Evolutionary conservation across 2,888 invertebrate genomes (phyloP), one percentile per base, ranked within the genome.

Genomic region (Tetanocera ferruginea): DNA sequence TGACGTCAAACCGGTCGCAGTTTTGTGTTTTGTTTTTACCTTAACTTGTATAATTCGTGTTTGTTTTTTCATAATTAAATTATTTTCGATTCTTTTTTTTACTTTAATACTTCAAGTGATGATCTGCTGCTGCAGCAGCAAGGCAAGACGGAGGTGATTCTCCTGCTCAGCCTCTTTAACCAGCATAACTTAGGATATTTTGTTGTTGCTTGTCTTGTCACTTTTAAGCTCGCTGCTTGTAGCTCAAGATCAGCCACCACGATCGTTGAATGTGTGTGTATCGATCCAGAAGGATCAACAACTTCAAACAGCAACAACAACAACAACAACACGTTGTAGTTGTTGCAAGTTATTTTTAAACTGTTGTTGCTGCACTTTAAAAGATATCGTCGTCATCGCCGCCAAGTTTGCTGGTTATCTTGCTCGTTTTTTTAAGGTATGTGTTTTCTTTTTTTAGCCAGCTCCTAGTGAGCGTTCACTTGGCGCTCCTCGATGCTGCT

Each of bases 281-380:
- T 64, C 66, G 60, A 52, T 43, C 25, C 66, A 49, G 34, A 52
- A 75, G 75, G 75, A 75, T 75, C 75, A 75, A 75, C 75, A 66
- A 52, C 66, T n/a, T 19, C 19, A 14, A n/a, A 11, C 34, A 34
- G n/a, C 66, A 3, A 66, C 37, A 66, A 28, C 60, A 60, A 60
- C 23, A 60, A 60, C 28, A 19, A 31, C 31, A 31, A 4, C 71
- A 72, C 31, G 25, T 60, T 23, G 43, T 28, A 31, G 34, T 66
- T 62, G 75, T 34, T 74, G 51, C n/a, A 43, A 14, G 60, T 37
- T 75, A 75, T 75, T 75, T 75, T 75, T 75, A 75, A 75, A 75
- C 66, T 74, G 49, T 74, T 74, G 37, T 43, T 62, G 62, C 25
- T 72, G 60, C 37, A 72, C 55, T 43, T 55, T 55, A 28, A n/a